Percentiles rank a stretch among this genome's conserved stretches.
Evolutionary conservation across 1,140 invertebrate species (phyloP).

Genomic region (Neodiprion pinetum): DNA sequence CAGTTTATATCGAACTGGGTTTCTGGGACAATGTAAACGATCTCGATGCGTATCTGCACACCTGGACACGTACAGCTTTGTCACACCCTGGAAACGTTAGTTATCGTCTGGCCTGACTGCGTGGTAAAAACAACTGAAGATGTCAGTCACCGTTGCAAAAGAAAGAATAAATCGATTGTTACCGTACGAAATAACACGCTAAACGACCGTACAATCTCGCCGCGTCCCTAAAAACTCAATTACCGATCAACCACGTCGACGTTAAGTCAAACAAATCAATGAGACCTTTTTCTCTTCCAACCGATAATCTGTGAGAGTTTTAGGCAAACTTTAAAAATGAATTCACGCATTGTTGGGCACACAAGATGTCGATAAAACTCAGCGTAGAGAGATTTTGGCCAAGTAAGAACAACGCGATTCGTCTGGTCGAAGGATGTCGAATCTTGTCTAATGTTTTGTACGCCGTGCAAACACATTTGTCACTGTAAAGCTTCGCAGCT

Average conservation of each 20-base stretch:
- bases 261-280: no score
- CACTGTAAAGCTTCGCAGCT: neutral
- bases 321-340: neutral
- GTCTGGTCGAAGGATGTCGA: constrained; percentile 22
- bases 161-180: neutral
- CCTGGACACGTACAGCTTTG: neutral
- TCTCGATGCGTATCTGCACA: neutral
- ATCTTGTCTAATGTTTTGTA: neutral
- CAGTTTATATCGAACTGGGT: neutral
- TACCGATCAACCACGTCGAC: no score
- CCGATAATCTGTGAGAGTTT: neutral
- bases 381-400: constrained; percentile 2
- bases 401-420: constrained; percentile 39
- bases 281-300: no score
- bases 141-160: neutral
- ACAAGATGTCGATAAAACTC: neutral
- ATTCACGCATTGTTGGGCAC: neutral
- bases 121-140: neutral
- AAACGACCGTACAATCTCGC: neutral
- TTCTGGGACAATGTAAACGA: neutral
- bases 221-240: no score
- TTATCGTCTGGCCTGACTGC: neutral
- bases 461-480: neutral
- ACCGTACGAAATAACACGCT: neutral
- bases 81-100: neutral